A percentile compares a stretch with the other conserved stretches of the same genome.
These are phyloP conservation scores for Agraylea sexmaculata DNA, from an alignment of 1,140 invertebrate genomes.

Conservation along the genomic window DNA sequence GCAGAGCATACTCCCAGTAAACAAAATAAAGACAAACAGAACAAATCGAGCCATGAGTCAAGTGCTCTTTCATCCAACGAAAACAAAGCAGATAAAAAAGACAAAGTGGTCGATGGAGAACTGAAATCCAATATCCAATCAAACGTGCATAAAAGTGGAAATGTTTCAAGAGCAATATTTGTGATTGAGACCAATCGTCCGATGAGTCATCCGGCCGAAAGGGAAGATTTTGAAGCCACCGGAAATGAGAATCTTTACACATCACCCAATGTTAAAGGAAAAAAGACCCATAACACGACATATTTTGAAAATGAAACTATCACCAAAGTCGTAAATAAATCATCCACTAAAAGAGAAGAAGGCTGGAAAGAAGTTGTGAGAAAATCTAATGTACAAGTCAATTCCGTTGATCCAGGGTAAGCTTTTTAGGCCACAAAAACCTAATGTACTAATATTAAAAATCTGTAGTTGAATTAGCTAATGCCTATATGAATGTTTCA, in stretches of 20 bases:
- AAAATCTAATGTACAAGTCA: slow-evolving; percentile 52
- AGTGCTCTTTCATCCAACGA: slow-evolving; percentile 10
- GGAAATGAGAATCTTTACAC: slow-evolving; percentile 44
- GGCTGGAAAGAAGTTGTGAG: slow-evolving; percentile 95
- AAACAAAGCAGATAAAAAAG: slow-evolving; percentile 27
- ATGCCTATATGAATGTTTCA: slow-evolving; percentile 8
- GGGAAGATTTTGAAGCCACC: slow-evolving; percentile 57
- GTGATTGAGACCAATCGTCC: slow-evolving; percentile 48
- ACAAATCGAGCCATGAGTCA: slow-evolving; percentile 6
- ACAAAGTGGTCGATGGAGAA: slow-evolving; percentile 23
- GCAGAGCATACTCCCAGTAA: slow-evolving; percentile 24
- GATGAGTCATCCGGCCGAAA: slow-evolving; percentile 51
- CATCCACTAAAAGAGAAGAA: slow-evolving; percentile 65
- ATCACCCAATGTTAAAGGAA: slow-evolving; percentile 39
- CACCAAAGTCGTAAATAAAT: slow-evolving; percentile 54
- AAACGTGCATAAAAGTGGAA: background rate
- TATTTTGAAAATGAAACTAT: background rate
- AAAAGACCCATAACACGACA: slow-evolving; percentile 26
- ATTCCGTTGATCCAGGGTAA: slow-evolving; percentile 40
- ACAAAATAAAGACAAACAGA: slow-evolving; percentile 11
- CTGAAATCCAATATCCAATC: slow-evolving; percentile 5
- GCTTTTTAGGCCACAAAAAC: slow-evolving; percentile 4
- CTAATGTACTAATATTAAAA: background rate
- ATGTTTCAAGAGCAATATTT: slow-evolving; percentile 29
- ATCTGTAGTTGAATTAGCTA: background rate